phyloP scores from a whole-genome alignment of 2,113 vertebrate species.

The Dinomys branickii region DNA sequence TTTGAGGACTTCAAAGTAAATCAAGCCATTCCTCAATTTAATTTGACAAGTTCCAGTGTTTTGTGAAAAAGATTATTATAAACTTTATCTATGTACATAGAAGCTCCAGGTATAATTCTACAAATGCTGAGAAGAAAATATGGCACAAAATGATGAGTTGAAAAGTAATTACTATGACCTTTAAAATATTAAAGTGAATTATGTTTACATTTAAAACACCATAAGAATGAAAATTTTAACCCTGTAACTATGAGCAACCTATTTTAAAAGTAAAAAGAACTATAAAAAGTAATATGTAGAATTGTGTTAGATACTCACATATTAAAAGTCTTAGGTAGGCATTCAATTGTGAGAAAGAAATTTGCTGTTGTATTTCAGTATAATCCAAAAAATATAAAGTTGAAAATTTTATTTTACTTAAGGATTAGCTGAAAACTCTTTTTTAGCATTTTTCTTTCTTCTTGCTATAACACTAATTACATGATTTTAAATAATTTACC shows the following conservation, averaged over 20 bases:
- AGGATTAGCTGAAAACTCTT: background rate
- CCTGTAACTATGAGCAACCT: background rate
- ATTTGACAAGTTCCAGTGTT: background rate
- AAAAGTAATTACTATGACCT: slow-evolving; percentile 25
- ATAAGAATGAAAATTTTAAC: background rate
- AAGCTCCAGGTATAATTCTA: background rate
- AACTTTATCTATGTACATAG: slow-evolving; percentile 44
- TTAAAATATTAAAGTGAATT: slow-evolving; percentile 6
- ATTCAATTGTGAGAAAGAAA: slow-evolving; percentile 27
- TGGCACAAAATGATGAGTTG: background rate
- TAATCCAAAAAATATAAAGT: background rate
- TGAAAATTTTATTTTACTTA: background rate
- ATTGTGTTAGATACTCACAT: background rate
- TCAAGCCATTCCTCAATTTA: background rate
- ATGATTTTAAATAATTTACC: background rate
- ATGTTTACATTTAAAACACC: background rate
- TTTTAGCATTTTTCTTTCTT: background rate
- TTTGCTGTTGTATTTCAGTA: background rate
- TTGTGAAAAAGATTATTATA: background rate
- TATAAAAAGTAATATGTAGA: background rate
- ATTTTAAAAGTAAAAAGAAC: background rate
- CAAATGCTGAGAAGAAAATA: slow-evolving; percentile 30
- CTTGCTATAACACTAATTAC: background rate
- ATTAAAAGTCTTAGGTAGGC: background rate
- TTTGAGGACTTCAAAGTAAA: slow-evolving; percentile 31